Evolutionary conservation across 2,888 invertebrate species (phyloP), one percentile per base, ranked within the genome.

Genomic region (Drosophila rubida): DNA sequence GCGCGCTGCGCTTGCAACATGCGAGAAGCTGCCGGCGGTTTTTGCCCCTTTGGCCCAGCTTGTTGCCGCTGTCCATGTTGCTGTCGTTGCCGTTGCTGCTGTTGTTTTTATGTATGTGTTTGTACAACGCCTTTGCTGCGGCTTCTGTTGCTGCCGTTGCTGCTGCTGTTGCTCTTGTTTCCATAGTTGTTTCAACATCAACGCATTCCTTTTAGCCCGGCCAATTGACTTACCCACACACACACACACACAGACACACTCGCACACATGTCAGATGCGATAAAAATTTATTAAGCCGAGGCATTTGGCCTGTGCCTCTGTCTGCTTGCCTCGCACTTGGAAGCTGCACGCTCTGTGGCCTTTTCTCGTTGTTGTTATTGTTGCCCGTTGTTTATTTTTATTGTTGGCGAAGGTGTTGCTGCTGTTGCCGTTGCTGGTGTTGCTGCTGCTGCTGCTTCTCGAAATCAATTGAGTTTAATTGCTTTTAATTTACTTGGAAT

Each of bases 381-480:
- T n/a, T 32, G 32, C n/a, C 32, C 32, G 7, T 14, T 78, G 80
- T 85, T 82, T 85, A 80, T 85, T 82, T 85, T 82, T 82, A 80
- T 82, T 82, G 78, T 82, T 85, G 68, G 44, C 62, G 63, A 53
- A 72, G 72, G 81, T 75, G 80, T 74, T 69, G 73, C 46, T 51
- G 64, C 42, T 50, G 73, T 7, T 75, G 68, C 3, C n/a, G n/a
- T n/a, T 60, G 66, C 30, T 75, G 62, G 37, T 67, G 66, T 9
- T 50, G 64, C 16, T 60, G 67, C 32, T 73, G 79, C 42, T 69
- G 70, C 42, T 65, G 80, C 80, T 68, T 72, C 82, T 81, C 78
- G 69, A 86, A 82, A 82, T 82, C 82, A 82, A 82, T 82, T 82
- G 86, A 86, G 86, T 82, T 86, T 82, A 82, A 82, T 86, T 82